A percentile compares a stretch with the other conserved stretches of the same genome.
phyloP scores from a whole-genome alignment of 2,113 vertebrate species.

The Cryptotis parvus region DNA sequence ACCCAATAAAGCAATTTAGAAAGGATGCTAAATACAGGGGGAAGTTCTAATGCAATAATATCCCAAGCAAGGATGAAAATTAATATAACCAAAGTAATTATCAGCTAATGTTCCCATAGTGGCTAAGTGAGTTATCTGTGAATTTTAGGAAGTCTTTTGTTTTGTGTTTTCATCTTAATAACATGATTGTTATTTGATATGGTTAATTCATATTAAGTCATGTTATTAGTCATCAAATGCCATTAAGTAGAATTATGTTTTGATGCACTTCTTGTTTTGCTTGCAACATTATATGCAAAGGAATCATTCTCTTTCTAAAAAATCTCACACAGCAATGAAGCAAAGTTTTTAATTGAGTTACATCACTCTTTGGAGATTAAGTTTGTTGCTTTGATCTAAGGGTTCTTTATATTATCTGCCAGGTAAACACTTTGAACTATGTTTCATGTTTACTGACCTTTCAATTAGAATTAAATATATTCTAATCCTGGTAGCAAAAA shows the following conservation, averaged over 20 bases:
- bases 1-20: constrained; percentile 61
- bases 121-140: constrained; percentile 13
- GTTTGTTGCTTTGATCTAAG: background rate
- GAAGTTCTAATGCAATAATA: constrained; percentile 61
- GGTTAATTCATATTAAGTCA: constrained; percentile 60
- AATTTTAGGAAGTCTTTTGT: background rate
- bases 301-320: constrained; percentile 37
- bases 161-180: constrained; percentile 38
- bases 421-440: background rate
- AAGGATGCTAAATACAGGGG: background rate
- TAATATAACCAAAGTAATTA: constrained; percentile 67
- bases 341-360: background rate
- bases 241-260: constrained; percentile 45
- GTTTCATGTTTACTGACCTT: background rate
- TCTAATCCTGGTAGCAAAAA: too few species aligned
- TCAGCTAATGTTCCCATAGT: constrained; percentile 28
- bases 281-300: background rate
- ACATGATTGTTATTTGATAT: constrained; percentile 25
- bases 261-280: background rate
- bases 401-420: constrained; percentile 42
- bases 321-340: background rate
- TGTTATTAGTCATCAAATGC: constrained; percentile 50
- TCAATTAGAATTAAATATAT: too few species aligned
- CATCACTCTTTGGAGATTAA: constrained; percentile 22
- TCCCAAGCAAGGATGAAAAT: constrained; percentile 51